Evolutionary conservation across 2,113 vertebrate species (phyloP).

Genomic region (Zeus faber): DNA sequence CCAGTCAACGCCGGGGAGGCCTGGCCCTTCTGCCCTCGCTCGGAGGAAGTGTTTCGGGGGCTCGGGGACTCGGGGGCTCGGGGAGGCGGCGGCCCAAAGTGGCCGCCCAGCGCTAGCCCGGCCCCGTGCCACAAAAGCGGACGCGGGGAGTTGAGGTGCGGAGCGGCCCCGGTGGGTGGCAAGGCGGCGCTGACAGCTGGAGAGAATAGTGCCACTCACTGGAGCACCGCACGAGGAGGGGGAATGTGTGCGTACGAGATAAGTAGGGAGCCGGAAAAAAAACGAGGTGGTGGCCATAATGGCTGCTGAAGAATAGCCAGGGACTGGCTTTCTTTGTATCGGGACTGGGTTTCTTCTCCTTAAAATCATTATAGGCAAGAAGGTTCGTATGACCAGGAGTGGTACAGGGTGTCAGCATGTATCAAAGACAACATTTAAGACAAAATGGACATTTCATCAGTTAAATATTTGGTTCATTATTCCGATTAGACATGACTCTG

Average conservation of each 20-base stretch:
- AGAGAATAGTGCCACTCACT: conserved; percentile 47
- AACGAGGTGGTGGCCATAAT: no score
- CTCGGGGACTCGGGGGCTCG: conserved; percentile 17
- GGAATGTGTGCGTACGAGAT: neutral
- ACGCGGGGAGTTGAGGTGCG: conserved; percentile 38
- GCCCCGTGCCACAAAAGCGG: conserved; percentile 49
- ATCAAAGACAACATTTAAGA: no score
- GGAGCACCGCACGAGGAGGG: conserved; percentile 12
- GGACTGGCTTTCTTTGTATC: no score
- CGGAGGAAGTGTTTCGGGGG: conserved; percentile 73
- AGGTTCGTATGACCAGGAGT: no score
- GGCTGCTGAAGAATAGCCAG: no score
- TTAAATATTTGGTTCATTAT: neutral
- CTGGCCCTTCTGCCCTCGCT: conserved; percentile 72
- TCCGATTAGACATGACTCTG: no score
- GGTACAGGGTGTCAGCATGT: no score
- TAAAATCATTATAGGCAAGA: no score
- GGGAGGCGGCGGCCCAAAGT: conserved; percentile 69
- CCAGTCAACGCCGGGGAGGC: conserved; percentile 77
- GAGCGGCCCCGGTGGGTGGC: conserved; percentile 54
- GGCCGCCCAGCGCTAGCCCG: conserved; percentile 72
- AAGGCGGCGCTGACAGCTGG: conserved; percentile 58
- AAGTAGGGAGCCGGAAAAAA: neutral
- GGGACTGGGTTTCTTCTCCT: no score
- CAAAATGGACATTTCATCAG: no score